A percentile compares a stretch with the other conserved stretches of the same genome.
Conservation (phyloP, 2,888 invertebrate genomes). For the Cosmorhoe ocellata region DNA sequence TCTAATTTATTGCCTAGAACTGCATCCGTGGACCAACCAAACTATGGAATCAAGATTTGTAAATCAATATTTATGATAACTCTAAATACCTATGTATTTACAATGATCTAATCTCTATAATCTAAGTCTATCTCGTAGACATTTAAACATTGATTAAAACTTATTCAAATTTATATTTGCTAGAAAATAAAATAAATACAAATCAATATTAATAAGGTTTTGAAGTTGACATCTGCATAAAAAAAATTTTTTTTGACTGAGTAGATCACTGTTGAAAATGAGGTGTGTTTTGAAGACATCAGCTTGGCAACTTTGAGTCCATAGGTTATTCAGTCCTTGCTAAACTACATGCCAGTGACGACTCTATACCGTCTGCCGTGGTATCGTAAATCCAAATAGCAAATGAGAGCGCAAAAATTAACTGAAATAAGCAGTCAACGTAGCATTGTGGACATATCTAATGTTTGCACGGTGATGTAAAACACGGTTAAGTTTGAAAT, state of each 20-base stretch:
- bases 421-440: conserved; percentile 26
- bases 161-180: no score
- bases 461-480: conserved; percentile 4
- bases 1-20: conserved; percentile 75
- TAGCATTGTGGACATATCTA: conserved; percentile 16
- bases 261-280: no score
- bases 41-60: conserved; percentile 5
- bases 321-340: conserved; percentile 1
- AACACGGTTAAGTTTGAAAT: conserved; percentile 9
- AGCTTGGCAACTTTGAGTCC: conserved; percentile 4
- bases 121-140: no score
- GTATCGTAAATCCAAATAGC: conserved; percentile 58
- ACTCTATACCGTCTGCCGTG: conserved; percentile 65
- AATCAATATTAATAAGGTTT: no score
- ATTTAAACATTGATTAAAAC: no score
- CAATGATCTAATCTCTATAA: no score
- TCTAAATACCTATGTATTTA: no score
- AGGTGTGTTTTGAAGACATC: no score
- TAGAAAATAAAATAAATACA: no score
- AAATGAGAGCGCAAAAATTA: conserved; percentile 52
- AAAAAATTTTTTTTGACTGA: no score
- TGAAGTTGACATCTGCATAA: no score
- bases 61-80: background rate
- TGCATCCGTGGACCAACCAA: conserved; percentile 39
- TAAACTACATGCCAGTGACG: conserved; percentile 76